Evolutionary conservation across 2,113 vertebrate genomes (phyloP).

Genomic region (Mixornis gularis): DNA sequence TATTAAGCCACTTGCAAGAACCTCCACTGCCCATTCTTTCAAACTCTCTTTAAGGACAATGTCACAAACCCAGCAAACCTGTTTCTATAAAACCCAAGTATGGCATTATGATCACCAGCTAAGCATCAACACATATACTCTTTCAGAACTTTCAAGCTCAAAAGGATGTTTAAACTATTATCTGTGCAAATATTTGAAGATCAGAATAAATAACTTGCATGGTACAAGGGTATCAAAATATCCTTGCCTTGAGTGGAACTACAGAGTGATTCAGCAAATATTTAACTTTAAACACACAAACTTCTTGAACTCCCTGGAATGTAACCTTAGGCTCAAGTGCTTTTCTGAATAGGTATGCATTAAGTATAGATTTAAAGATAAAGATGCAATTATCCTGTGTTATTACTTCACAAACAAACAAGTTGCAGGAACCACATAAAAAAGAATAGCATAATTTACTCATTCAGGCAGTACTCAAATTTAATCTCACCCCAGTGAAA

Average conservation of each 20-base stretch:
- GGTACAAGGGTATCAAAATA: background rate
- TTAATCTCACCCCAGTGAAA: conserved; percentile 1
- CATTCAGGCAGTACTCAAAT: background rate
- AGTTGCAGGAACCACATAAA: conserved; percentile 39
- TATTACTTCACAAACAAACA: conserved; percentile 15
- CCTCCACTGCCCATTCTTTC: background rate
- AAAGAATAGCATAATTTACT: background rate
- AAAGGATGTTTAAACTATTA: background rate
- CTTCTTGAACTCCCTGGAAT: conserved; percentile 2
- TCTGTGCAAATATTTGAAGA: background rate
- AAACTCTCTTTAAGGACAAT: background rate
- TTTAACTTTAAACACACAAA: background rate
- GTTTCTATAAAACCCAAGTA: background rate
- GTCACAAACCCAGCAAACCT: background rate
- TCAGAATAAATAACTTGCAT: background rate
- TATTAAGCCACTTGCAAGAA: background rate
- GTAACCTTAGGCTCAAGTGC: background rate
- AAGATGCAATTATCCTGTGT: background rate
- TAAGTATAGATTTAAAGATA: conserved; percentile 29
- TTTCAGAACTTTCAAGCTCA: background rate
- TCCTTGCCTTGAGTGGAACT: background rate
- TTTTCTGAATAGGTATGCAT: conserved; percentile 18
- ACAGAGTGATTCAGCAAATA: conserved; percentile 22
- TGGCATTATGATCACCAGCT: background rate
- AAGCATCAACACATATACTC: background rate